Base-by-base conservation (phyloP, 2,113 vertebrate genomes). In the Elanoides forficatus region DNA sequence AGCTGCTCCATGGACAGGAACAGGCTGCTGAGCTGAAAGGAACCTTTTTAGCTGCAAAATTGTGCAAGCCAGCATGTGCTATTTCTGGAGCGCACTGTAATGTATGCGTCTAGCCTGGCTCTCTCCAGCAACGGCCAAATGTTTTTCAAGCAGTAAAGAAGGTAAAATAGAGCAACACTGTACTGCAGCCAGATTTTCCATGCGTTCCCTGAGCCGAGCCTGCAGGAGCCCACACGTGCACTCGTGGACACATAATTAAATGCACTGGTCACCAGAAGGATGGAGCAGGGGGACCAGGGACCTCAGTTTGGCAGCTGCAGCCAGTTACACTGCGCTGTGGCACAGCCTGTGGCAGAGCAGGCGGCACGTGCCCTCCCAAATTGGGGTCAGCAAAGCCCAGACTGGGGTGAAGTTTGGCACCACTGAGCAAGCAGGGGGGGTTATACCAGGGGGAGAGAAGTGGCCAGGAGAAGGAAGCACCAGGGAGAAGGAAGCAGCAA, bases 1-100 rank as follows among this genome's bases (percentile, higher is more conserved):
- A 38, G 73, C 85, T 40, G 86, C 81, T 85, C 70, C 62, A 22
- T 0, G 55, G 45, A 6, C 32, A 11, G 83, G 75, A 58, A 43
- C 48, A 74, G 38, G 91, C 83, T 63, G 80, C 25, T 30, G 84
- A 87, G 88, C 90, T 93, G 48, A 32, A 47, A 36, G 71, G 85
- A 52, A 65, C 66, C 74, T 76, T 87, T 86, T 71, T 48, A 84
- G 86, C 86, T 86, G 88, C 91, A 92, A 38, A 62, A 62, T 48
- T 34, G 86, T 68, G 86, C 58, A 58, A 87, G 81, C 15, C 81
- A 75, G 68, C 2, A 9, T 43, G 73, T 90, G 94, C 91, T 96
- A 89, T 96, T 96, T 86, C 88, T 58, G 95, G 94, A 96, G 78
- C 3, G 4, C 16, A 26, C 62, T 80, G 94, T 87, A 93, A 93